phyloP scores from a whole-genome alignment of 2,888 invertebrate species.

The Plutella xylostella region DNA sequence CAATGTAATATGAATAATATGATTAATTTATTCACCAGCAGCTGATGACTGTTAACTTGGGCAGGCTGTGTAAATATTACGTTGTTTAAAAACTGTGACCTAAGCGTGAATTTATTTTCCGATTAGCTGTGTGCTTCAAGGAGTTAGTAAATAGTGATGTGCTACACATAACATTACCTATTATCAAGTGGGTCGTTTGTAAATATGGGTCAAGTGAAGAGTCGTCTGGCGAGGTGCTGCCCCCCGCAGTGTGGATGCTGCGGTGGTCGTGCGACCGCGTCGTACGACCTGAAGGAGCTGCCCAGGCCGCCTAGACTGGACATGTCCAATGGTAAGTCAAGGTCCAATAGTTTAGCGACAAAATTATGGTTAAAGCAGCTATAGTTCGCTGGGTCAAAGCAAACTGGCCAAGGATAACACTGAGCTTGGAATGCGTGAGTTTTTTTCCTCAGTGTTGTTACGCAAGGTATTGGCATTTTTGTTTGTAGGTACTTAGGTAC shows the following conservation, averaged over 20 bases:
- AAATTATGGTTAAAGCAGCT: not conserved
- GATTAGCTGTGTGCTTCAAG: slow-evolving; percentile 9
- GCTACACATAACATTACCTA: too few species aligned
- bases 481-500: too few species aligned
- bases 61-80: slow-evolving; percentile 29
- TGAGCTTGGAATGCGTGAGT: too few species aligned
- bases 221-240: slow-evolving; percentile 33
- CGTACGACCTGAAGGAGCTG: slow-evolving; percentile 48
- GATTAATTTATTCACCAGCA: too few species aligned
- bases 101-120: slow-evolving; percentile 28
- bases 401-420: too few species aligned
- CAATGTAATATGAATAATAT: too few species aligned
- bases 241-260: slow-evolving; percentile 35
- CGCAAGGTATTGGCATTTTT: too few species aligned
- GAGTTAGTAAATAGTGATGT: not conserved
- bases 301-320: slow-evolving; percentile 47
- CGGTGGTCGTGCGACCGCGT: slow-evolving; percentile 28
- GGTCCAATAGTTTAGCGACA: slow-evolving; percentile 12
- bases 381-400: too few species aligned
- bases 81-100: slow-evolving; percentile 32
- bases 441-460: too few species aligned
- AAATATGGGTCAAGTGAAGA: slow-evolving; percentile 49
- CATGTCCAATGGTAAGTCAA: slow-evolving; percentile 42
- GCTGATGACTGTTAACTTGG: slow-evolving; percentile 37
- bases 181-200: too few species aligned